phyloP scores from a whole-genome alignment of 2,797 vertebrate genomes.

The Thamnophis elegans region DNA sequence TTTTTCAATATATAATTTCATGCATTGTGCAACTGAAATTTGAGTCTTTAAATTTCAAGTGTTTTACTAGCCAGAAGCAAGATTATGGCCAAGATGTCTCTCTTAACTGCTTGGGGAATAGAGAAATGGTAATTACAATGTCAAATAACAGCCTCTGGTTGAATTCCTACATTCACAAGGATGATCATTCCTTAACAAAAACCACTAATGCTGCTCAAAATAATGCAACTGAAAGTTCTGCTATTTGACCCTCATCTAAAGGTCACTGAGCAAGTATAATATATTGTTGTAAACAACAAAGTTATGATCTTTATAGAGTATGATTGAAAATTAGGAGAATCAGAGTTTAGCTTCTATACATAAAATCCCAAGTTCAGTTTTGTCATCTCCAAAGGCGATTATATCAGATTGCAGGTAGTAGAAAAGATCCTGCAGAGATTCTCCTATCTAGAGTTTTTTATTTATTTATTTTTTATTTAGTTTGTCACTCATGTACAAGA shows the following conservation, averaged over 20 bases:
- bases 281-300: slow-evolving; percentile 21
- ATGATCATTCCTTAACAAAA: slow-evolving; percentile 52
- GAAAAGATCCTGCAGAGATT: neutral
- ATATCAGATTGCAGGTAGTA: neutral
- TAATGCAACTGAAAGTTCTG: slow-evolving; percentile 24
- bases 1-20: slow-evolving; percentile 55
- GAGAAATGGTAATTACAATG: slow-evolving; percentile 56
- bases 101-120: slow-evolving; percentile 63
- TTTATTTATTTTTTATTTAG: too few species aligned
- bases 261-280: slow-evolving; percentile 39
- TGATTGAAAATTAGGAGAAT: neutral
- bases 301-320: neutral
- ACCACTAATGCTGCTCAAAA: slow-evolving; percentile 9
- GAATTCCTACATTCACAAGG: slow-evolving; percentile 47
- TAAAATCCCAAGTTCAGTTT: neutral
- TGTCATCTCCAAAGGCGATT: neutral
- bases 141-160: slow-evolving; percentile 50
- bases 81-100: slow-evolving; percentile 60
- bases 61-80: slow-evolving; percentile 65
- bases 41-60: slow-evolving; percentile 59
- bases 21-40: slow-evolving; percentile 68
- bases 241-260: slow-evolving; percentile 34
- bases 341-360: neutral
- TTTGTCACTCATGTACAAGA: too few species aligned
- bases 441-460: neutral